phyloP scores from a whole-genome alignment of 2,888 invertebrate genomes.

The Ypsolopha scabrella region DNA sequence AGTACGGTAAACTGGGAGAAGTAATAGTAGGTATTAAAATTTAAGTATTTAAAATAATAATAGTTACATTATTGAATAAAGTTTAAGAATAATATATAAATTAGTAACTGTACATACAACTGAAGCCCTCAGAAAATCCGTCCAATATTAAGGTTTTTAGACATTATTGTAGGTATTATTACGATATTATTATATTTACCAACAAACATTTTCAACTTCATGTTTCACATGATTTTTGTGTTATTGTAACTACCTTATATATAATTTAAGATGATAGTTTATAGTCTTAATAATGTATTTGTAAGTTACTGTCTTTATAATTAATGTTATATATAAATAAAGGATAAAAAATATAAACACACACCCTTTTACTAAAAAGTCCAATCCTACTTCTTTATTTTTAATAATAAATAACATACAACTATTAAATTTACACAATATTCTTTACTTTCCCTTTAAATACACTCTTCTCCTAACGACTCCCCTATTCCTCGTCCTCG shows the following conservation, averaged over 20 bases:
- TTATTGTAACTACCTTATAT: too few relatives aligned
- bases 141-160: slow-evolving; percentile 23
- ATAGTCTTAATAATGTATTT: background rate
- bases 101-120: slow-evolving; percentile 20
- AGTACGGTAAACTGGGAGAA: too few relatives aligned
- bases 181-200: too few relatives aligned
- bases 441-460: background rate
- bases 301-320: background rate
- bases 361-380: background rate
- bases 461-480: background rate
- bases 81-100: background rate
- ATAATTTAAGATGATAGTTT: too few relatives aligned
- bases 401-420: too few relatives aligned
- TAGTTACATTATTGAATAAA: slow-evolving; percentile 5
- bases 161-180: slow-evolving; percentile 1
- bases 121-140: slow-evolving; percentile 49
- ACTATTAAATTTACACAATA: background rate
- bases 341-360: slow-evolving; percentile 2
- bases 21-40: background rate
- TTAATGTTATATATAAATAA: background rate
- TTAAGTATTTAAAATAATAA: background rate
- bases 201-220: slow-evolving; percentile 5
- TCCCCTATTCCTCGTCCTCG: slow-evolving; percentile 2
- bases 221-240: slow-evolving; percentile 2
- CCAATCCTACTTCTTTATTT: too few relatives aligned